Conservation (phyloP, 2,888 invertebrate genomes). For the Hypsopygia costalis region DNA sequence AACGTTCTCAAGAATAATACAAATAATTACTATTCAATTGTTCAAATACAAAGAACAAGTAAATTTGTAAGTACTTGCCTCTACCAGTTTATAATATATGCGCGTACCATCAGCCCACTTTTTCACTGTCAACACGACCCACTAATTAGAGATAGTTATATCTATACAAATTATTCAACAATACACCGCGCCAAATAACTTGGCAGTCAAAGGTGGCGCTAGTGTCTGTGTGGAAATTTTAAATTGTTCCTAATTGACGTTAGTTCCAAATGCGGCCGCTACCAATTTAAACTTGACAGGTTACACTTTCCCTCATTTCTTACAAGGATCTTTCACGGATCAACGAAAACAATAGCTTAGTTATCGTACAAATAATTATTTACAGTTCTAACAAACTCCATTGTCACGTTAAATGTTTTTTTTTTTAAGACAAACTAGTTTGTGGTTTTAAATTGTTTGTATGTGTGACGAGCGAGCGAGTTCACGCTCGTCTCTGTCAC, state of each 20-base stretch:
- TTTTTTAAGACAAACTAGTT: neutral
- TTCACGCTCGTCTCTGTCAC: neutral
- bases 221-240: too few species aligned
- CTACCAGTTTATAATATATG: neutral
- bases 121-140: neutral
- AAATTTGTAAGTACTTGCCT: neutral
- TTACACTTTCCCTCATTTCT: too few species aligned
- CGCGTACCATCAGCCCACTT: neutral
- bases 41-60: neutral
- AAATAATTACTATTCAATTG: too few species aligned
- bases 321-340: neutral
- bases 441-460: conserved; percentile 3
- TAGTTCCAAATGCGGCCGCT: too few species aligned
- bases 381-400: neutral
- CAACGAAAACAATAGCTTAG: neutral
- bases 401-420: neutral
- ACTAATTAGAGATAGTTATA: neutral
- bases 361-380: neutral
- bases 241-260: too few species aligned
- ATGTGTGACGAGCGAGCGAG: neutral
- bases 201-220: too few species aligned
- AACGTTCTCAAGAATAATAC: too few species aligned
- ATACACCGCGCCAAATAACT: too few species aligned
- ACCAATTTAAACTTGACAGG: too few species aligned
- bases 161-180: too few species aligned